Evolutionary conservation across 2,113 vertebrate genomes (phyloP), one percentile per base, ranked within the genome.

Genomic region (Hemiprocne comata): DNA sequence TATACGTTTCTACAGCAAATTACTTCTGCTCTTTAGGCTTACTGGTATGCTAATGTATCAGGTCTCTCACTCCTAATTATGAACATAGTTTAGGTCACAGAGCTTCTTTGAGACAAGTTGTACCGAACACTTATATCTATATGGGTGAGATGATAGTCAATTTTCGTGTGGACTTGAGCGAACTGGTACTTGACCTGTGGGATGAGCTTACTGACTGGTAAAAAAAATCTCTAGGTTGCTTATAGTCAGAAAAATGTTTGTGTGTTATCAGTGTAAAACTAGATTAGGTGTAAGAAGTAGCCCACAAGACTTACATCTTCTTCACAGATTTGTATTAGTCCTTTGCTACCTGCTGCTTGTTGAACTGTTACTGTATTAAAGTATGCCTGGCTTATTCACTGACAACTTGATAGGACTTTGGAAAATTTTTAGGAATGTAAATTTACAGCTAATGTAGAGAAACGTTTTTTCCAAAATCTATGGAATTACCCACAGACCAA

Each of bases 21-120:
- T 60, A 6, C 17, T 87, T 42, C 31, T 34, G 23, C 17, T 7
- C 3, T 26, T 6, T 82, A 66, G 8, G 18, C 26, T 42, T 94
- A 69, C 50, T 73, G 29, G 36, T 60, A 28, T 0, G 0, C 48
- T 17, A 29, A 0, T 0, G 1, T 72, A 21, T 78, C 24, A 82
- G 53, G 8, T 72, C 26, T 84, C 58, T 66, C 50, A 86, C 57
- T 65, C 85, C 44, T 74, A 21, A 36, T 44, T 46, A 42, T 31
- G 42, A 40, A 58, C 11, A 7, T 18, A 8, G 8, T 65, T 75
- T 36, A 66, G 26, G 17, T 78, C 23, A 24, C 42, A 48, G 40
- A 29, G 44, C 29, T 85, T 71, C 21, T 75, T 42, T 55, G 19
- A 57, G 34, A 17, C 28, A 71, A 66, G 16, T 38, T 87, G 17